Percentiles rank a stretch among this genome's conserved stretches.
phyloP scores from a whole-genome alignment of 2,888 invertebrate genomes.

The Agrochola litura region DNA sequence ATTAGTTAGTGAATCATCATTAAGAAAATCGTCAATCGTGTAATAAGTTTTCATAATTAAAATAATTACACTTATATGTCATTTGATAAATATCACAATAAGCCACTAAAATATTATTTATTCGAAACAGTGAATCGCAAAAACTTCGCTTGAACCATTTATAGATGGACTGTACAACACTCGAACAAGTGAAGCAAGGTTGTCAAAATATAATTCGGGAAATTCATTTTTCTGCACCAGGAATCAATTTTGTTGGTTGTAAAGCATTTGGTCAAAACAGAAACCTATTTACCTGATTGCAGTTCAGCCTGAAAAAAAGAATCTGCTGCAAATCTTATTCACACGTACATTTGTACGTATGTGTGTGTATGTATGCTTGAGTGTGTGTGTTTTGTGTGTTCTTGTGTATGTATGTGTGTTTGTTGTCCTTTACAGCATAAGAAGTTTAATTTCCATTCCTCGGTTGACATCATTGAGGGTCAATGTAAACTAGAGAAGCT shows the following conservation, averaged over 20 bases:
- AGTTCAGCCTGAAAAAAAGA: not conserved
- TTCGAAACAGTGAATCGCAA: not conserved
- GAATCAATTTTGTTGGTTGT: not conserved
- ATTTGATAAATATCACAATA: not conserved
- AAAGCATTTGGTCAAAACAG: too few relatives aligned
- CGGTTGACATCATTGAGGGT: not conserved
- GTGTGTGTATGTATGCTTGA: too few relatives aligned
- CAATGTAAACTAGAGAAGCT: too few relatives aligned
- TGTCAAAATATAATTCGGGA: not conserved
- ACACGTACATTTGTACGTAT: too few relatives aligned
- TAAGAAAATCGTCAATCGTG: too few relatives aligned
- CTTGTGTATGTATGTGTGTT: too few relatives aligned
- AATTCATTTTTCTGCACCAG: not conserved
- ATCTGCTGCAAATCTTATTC: not conserved
- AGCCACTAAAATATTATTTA: not conserved
- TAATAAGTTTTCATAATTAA: too few relatives aligned
- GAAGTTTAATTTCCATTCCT: not conserved
- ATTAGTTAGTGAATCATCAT: too few relatives aligned
- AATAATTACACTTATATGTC: not conserved
- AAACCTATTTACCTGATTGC: not conserved
- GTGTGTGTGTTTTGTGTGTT: too few relatives aligned
- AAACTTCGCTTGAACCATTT: conserved; percentile 9
- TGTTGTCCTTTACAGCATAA: not conserved
- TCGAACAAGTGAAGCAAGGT: conserved; percentile 14
- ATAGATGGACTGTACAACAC: conserved; percentile 13